A percentile compares a stretch with the other conserved stretches of the same genome.
These are phyloP conservation scores for Tenualosa thibaudeaui DNA, from an alignment of 2,797 vertebrate species.

Conservation along the genomic window DNA sequence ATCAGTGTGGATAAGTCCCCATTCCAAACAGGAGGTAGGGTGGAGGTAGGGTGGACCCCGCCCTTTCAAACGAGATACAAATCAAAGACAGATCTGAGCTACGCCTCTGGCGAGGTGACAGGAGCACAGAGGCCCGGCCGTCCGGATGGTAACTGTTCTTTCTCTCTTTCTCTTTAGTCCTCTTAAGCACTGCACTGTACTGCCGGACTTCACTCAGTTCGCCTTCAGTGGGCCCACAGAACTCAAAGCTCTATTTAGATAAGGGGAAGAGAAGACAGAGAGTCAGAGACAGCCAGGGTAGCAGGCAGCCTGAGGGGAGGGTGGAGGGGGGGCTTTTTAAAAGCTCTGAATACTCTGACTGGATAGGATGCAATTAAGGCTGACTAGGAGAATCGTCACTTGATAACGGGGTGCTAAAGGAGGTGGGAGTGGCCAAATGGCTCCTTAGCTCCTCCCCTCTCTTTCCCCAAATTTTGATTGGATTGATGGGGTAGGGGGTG, in stretches of 20 bases:
- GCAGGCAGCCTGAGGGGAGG: conserved; percentile 74
- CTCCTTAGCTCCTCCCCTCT: conserved; percentile 64
- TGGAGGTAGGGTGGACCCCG: conserved; percentile 60
- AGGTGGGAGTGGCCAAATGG: conserved; percentile 47
- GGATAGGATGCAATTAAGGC: conserved; percentile 53
- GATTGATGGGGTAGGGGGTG: conserved; percentile 48
- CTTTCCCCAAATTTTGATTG: conserved; percentile 52
- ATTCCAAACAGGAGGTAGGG: conserved; percentile 69
- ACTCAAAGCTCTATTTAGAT: conserved; percentile 83
- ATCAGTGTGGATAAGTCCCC: conserved; percentile 73
- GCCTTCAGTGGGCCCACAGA: conserved; percentile 81
- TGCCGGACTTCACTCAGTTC: conserved; percentile 79
- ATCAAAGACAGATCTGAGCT: conserved; percentile 73
- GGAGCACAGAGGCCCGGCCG: conserved; percentile 73
- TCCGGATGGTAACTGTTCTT: conserved; percentile 61
- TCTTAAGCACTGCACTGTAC: conserved; percentile 73
- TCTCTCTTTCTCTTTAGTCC: conserved; percentile 76
- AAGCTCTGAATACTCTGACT: conserved; percentile 59
- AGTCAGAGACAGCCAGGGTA: conserved; percentile 77
- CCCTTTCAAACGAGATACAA: conserved; percentile 78
- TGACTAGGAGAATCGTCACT: conserved; percentile 59
- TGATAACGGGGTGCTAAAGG: conserved; percentile 50
- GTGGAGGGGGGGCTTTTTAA: conserved; percentile 73
- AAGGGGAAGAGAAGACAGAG: conserved; percentile 76
- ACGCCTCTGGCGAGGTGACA: conserved; percentile 63